phyloP scores from a whole-genome alignment of 2,113 vertebrate genomes.

The Phrynosoma platyrhinos region DNA sequence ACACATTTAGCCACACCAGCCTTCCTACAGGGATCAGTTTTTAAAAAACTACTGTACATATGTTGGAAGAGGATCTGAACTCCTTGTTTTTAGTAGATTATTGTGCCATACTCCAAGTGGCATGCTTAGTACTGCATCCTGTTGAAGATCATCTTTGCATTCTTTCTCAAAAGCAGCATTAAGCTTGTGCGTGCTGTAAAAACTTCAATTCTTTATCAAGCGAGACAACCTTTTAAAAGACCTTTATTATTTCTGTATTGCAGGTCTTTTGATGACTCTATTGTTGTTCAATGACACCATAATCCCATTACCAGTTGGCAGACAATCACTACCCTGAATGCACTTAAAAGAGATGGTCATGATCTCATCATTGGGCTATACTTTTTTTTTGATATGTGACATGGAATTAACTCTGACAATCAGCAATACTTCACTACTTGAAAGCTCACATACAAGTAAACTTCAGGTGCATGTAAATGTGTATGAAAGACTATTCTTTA shows the following conservation, averaged over 20 bases:
- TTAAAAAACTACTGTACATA: conserved; percentile 19
- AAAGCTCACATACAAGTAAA: conserved; percentile 30
- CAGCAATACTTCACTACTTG: conserved; percentile 34
- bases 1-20: conserved; percentile 20
- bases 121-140: conserved; percentile 17
- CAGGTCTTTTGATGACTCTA: conserved; percentile 45
- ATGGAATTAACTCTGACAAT: conserved; percentile 26
- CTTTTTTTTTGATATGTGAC: conserved; percentile 51
- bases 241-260: conserved; percentile 47
- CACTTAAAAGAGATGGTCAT: conserved; percentile 26
- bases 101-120: conserved; percentile 1
- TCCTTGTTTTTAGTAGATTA: conserved; percentile 21
- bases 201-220: conserved; percentile 57
- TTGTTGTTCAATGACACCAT: conserved; percentile 56
- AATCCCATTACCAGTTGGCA: conserved; percentile 64
- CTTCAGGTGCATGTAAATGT: conserved; percentile 12
- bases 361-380: conserved; percentile 13
- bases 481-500: background rate
- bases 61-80: conserved; percentile 34
- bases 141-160: background rate
- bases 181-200: conserved; percentile 48
- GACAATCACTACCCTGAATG: conserved; percentile 59
- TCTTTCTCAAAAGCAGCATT: conserved; percentile 1
- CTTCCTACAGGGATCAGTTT: conserved; percentile 31
- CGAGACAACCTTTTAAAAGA: conserved; percentile 41